Base-by-base conservation (phyloP, 2,797 vertebrate species). In the Tangara arthus region DNA sequence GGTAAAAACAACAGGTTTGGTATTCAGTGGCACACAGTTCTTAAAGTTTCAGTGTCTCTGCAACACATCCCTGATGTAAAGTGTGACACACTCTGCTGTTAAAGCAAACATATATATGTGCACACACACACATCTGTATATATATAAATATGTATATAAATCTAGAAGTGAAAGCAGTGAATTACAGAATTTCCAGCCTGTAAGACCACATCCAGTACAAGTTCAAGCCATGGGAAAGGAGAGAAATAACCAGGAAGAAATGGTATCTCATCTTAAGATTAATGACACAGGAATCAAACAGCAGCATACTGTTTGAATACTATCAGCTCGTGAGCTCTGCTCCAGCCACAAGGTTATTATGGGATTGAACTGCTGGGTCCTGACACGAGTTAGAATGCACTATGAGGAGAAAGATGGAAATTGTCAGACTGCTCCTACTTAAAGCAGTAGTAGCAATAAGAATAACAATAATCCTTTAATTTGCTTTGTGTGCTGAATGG, bases 81-180 rank as follows among this genome's bases (percentile, higher is more conserved):
- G 7, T 55, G 9, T 18, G 81, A 52, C 15, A 47, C 5, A 12
- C 6, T 60, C n/a, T 56, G 53, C 41, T 60, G 49, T 7, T 42
- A 56, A 52, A 85, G 37, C 26, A 87, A 88, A 37, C 15, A n/a
- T 6, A 30, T 4, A 3, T 18, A 9, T 30, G 26, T 17, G 20
- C 41, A 37, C 23, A 26, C n/a, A 57, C n/a, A 53, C 11, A 55
- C 1, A 15, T 30, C 16, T 44, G 4, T 16, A 44, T 1, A 0
- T 23, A 42, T 18, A 35, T 2, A 53, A 41, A 16, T 7, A 37
- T 37, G 37, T 37, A 37, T 37, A 37, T 14, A 39, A 13, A 55
- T 11, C 23, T 12, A 23, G 26, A 73, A 57, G 56, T 41, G 66
- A 55, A 93, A 80, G n/a, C 14, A 60, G n/a, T 12, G 20, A 66